phyloP scores from a whole-genome alignment of 2,113 vertebrate genomes.

The Egretta garzetta region DNA sequence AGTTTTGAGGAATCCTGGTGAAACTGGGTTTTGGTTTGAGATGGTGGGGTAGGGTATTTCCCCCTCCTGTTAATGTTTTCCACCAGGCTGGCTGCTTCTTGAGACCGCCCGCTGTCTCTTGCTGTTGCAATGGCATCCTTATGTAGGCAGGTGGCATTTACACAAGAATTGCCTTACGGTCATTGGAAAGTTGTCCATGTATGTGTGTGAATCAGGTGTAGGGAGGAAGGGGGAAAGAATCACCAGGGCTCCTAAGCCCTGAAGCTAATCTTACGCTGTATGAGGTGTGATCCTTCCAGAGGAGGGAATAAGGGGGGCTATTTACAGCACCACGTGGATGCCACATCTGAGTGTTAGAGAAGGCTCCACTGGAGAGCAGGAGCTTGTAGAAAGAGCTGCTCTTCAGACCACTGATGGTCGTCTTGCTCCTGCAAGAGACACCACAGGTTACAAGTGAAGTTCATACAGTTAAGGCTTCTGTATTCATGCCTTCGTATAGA shows the following conservation, averaged over 20 bases:
- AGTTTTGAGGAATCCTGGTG: neutral
- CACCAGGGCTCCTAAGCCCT: neutral
- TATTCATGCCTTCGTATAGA: neutral
- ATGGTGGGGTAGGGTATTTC: neutral
- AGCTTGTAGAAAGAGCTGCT: neutral
- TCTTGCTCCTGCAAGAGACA: neutral
- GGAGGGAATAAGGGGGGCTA: neutral
- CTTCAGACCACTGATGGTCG: neutral
- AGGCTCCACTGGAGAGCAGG: neutral
- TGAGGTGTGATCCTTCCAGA: neutral
- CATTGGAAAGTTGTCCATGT: neutral
- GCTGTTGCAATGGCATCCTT: neutral
- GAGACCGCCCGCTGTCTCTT: neutral
- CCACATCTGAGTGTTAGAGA: neutral
- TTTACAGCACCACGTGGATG: neutral
- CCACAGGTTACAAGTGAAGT: neutral
- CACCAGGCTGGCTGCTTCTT: neutral
- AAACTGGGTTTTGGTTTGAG: neutral
- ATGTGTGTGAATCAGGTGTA: neutral
- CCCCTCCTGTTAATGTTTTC: neutral
- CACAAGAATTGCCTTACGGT: neutral
- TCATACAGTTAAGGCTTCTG: neutral
- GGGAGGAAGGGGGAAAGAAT: neutral
- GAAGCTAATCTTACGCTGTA: accelerated
- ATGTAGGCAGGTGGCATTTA: neutral